Base-by-base conservation (phyloP, 1,140 invertebrate species). In the Sminthurinus signatus region DNA sequence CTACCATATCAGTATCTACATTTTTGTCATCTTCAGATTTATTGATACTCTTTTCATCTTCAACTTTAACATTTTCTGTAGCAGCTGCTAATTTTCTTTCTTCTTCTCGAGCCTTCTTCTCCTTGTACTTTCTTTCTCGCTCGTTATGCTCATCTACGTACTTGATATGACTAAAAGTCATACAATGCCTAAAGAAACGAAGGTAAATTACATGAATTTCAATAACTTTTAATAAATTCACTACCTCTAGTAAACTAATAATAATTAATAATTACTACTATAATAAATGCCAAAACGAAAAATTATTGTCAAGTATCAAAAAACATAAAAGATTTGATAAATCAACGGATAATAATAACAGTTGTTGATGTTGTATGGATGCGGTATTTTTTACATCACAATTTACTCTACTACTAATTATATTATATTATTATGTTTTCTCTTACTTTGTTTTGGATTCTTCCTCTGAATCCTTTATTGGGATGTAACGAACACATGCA, bases 401-500 rank as follows among this genome's bases (percentile, higher is more conserved):
- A n/a, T n/a, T n/a, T n/a, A n/a, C n/a, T n/a, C n/a, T n/a, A n/a
- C n/a, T n/a, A n/a, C n/a, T n/a, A n/a, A n/a, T n/a, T n/a, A n/a
- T n/a, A n/a, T n/a, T n/a, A n/a, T n/a, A n/a, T n/a, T n/a, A n/a
- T n/a, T n/a, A n/a, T n/a, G n/a, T n/a, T n/a, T n/a, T n/a, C n/a
- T n/a, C n/a, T n/a, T n/a, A n/a, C n/a, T n/a, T 29, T 5, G 27
- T 51, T 46, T 62, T 63, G 10, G 64, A 50, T 42, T 68, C 66
- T 0, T 68, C 63, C 15, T 29, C 23, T 25, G 65, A 48, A 14
- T 63, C 64, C 23, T 61, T 60, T 27, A 71, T 71, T 3, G 70
- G 67, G 14, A 71, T 60, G 39, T 68, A 71, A 15, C 70, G 57
- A 31, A 51, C 25, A 43, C 70, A 71, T n/a, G 64, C 70, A 44